These are phyloP conservation scores for Liodrosophila aerea DNA, from an alignment of 2,888 invertebrate genomes.

Conservation along the genomic window DNA sequence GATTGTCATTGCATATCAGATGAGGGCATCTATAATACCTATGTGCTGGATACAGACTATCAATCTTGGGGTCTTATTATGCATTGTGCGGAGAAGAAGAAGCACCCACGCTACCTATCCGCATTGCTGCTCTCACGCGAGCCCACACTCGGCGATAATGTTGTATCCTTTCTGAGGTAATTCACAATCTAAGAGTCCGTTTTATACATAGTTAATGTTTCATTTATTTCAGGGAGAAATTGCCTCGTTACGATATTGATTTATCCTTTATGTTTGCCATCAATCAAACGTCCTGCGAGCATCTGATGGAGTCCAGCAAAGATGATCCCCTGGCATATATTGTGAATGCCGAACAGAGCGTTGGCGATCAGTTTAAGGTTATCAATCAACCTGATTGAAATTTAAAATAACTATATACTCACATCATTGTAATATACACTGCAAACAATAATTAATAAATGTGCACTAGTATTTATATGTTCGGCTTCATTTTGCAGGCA, in stretches of 20 bases:
- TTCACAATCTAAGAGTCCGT: not conserved
- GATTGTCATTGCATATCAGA: slow-evolving; percentile 83
- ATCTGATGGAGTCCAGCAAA: slow-evolving; percentile 78
- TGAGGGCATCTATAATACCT: slow-evolving; percentile 94
- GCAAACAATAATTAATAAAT: too few species aligned
- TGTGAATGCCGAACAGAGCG: slow-evolving; percentile 75
- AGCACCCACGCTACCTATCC: slow-evolving; percentile 90
- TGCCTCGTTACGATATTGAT: slow-evolving; percentile 90
- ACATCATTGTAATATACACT: too few species aligned
- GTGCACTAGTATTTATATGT: too few species aligned
- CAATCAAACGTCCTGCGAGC: slow-evolving; percentile 85
- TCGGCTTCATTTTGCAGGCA: too few species aligned
- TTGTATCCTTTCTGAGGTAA: slow-evolving; percentile 82
- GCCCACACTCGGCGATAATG: slow-evolving; percentile 84
- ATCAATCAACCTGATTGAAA: slow-evolving; percentile 51
- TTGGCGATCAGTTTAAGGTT: slow-evolving; percentile 73
- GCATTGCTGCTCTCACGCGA: slow-evolving; percentile 90
- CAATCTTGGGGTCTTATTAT: slow-evolving; percentile 91
- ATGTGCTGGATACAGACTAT: slow-evolving; percentile 92
- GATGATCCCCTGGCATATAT: slow-evolving; percentile 81
- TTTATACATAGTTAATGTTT: not conserved
- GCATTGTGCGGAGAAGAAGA: slow-evolving; percentile 93
- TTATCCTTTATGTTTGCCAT: slow-evolving; percentile 92
- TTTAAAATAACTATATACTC: too few species aligned
- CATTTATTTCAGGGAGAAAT: slow-evolving; percentile 75